Base-by-base conservation (phyloP, 2,797 vertebrate species). In the Neosilurus hyrtlii region DNA sequence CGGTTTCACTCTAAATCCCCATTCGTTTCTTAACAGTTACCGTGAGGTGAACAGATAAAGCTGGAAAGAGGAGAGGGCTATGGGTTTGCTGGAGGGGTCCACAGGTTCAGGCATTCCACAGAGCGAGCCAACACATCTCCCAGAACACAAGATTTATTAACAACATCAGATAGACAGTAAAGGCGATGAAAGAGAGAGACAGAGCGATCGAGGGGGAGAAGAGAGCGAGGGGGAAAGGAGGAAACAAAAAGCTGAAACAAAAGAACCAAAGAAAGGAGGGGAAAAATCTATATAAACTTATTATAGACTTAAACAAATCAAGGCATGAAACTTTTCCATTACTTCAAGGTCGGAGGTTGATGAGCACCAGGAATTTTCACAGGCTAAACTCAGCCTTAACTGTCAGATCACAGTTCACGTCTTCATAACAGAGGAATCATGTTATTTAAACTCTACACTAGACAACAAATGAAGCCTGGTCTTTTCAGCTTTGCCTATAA, bases 51-150 rank as follows among this genome's bases (percentile, higher is more conserved):
- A 81, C 14, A 77, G 73, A 70, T 30, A 56, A 52, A 80, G 22
- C 24, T 52, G 70, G 22, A 18, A 79, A 67, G 26, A 67, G 24
- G 54, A 67, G 62, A 80, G 51, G 77, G 76, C 71, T 68, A 68
- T 63, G 82, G 72, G 85, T 85, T 82, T 85, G 79, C 49, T 85
- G 52, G 80, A 79, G 77, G 74, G 67, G 78, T 83, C 75, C 79
- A 83, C 7, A 82, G 85, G 87, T 82, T 83, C 84, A 88, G 56
- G 82, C 87, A 86, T 82, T 88, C 84, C 84, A 85, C 51, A 65
- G 30, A 81, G 77, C 76, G 74, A 80, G 83, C 83, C 82, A 85
- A 85, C 68, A 76, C 70, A 73, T 80, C 83, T 83, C 85, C 76
- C 83, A 83, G 72, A 78, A 84, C 68, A 20, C n/a, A 80, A 85